Base-by-base conservation (phyloP, 2,888 invertebrate species). In the Phragmatobia fuliginosa region DNA sequence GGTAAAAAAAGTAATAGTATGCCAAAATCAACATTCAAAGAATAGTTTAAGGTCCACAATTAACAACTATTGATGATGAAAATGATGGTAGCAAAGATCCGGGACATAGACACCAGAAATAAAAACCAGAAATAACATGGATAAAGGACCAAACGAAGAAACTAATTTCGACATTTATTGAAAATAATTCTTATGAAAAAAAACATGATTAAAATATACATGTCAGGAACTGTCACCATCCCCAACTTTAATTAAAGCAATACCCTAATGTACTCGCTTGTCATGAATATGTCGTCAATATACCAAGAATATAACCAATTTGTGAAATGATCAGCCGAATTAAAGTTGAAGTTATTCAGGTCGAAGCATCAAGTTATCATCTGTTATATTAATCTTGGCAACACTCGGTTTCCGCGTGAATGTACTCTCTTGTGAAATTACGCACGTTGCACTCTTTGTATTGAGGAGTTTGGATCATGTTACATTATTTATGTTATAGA, bases 321-420 rank as follows among this genome's bases (percentile, higher is more conserved):
- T 70, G 72, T 72, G 67, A 68, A 62, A 59, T 31, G 58, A 28
- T 62, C 60, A n/a, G 60, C 38, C 33, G 63, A 62, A 66, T 59
- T 36, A 66, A 68, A 38, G 11, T 45, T 21, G 61, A 68, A 71
- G 70, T 66, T 73, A 75, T 75, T 74, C 63, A 74, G 74, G 67
- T 62, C 72, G 60, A 45, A 21, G 60, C 62, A 71, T 81, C 68
- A 81, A 75, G 71, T 67, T 75, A 77, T 83, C 82, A 73, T 62
- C 82, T 59, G 49, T 56, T 56, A 21, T 14, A 59, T 62, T 36
- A 62, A 76, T 81, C 72, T 81, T 83, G 68, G 72, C 78, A 67
- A 56, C 18, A 67, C 38, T 62, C 33, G 11, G n/a, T 59, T 70
- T 70, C 67, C 66, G 73, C 67, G 72, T 81, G 68, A 76, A 76